Percentiles rank a stretch among this genome's conserved stretches.
Evolutionary conservation across 2,113 vertebrate species (phyloP).

Genomic region (Corynorhinus townsendii): DNA sequence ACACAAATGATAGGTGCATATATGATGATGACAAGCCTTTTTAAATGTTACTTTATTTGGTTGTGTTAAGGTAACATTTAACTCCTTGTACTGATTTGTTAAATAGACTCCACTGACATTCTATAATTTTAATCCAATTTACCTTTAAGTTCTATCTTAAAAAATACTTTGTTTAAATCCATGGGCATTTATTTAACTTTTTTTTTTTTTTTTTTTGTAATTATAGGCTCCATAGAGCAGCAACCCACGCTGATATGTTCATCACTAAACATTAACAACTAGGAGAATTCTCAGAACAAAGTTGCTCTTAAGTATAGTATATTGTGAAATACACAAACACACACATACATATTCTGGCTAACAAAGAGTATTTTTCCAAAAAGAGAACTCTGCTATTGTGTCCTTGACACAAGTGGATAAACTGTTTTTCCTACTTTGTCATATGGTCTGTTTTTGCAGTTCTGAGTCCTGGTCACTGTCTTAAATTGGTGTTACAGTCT

Average conservation of each 20-base stretch:
- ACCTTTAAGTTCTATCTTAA: background rate
- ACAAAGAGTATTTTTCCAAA: background rate
- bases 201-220: background rate
- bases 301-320: background rate
- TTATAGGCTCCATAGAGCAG: background rate
- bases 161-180: background rate
- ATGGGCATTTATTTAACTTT: background rate
- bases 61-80: background rate
- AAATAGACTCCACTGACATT: background rate
- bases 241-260: background rate
- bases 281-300: background rate
- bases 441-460: background rate
- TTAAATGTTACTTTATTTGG: background rate
- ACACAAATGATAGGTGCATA: conserved; percentile 70
- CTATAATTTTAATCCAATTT: background rate
- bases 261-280: background rate
- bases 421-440: background rate
- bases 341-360: background rate
- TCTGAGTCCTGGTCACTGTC: background rate
- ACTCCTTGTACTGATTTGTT: background rate
- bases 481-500: background rate
- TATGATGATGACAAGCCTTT: background rate
- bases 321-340: background rate
- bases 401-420: background rate
- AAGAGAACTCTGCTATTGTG: background rate